phyloP scores from a whole-genome alignment of 2,113 vertebrate species.

The Dinomys branickii region DNA sequence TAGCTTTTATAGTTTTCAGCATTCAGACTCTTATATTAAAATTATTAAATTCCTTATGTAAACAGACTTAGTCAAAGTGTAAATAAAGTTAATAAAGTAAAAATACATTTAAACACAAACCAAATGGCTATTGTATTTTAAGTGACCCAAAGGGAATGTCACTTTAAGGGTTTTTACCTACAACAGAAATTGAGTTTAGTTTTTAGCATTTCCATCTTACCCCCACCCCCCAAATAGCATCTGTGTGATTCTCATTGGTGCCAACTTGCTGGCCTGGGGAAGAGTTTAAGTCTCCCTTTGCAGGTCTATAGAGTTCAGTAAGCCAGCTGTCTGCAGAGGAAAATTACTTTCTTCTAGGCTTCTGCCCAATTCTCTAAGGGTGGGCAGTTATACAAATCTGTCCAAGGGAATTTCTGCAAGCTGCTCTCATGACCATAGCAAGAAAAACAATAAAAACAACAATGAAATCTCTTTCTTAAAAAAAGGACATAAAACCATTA shows the following conservation, averaged over 20 bases:
- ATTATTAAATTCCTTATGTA: not conserved
- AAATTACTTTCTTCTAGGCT: not conserved
- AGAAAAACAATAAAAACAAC: constrained; percentile 12
- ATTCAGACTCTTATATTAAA: not conserved
- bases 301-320: not conserved
- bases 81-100: not conserved
- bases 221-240: not conserved
- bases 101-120: not conserved
- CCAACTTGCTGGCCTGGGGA: not conserved
- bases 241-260: not conserved
- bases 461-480: not conserved
- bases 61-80: not conserved
- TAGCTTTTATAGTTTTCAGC: not conserved
- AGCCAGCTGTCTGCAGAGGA: not conserved
- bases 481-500: not conserved
- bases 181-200: not conserved
- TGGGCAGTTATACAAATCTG: not conserved
- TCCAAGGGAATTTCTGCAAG: not conserved
- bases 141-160: not conserved
- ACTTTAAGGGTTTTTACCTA: not conserved
- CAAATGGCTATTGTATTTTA: constrained; percentile 24
- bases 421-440: constrained; percentile 34
- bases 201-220: not conserved
- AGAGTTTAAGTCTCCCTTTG: not conserved
- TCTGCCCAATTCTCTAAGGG: not conserved